Evolutionary conservation across 1,140 invertebrate genomes (phyloP).

Genomic region (Nomia melanderi): DNA sequence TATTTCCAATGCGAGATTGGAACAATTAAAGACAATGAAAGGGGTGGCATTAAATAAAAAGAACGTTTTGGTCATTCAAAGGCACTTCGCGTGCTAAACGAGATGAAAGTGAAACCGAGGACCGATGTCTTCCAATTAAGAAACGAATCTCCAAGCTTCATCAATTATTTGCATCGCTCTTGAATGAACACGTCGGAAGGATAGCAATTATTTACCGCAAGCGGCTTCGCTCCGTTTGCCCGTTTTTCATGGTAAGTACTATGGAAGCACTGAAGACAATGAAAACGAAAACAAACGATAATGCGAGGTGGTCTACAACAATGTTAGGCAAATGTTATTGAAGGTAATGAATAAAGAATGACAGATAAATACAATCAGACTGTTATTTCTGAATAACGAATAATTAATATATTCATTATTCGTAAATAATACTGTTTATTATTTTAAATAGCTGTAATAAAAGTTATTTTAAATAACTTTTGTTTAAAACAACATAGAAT

Average conservation of each 20-base stretch:
- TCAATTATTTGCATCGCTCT: neutral
- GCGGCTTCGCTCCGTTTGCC: neutral
- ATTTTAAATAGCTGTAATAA: no score
- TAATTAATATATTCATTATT: no score
- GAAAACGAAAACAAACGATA: neutral
- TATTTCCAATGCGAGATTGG: no score
- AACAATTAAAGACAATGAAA: neutral
- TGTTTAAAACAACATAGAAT: no score
- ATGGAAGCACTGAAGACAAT: neutral
- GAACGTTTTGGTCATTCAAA: neutral
- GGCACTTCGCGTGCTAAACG: neutral
- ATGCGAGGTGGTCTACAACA: neutral
- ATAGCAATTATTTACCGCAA: neutral
- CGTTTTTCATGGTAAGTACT: neutral
- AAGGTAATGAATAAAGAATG: no score
- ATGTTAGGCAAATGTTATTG: no score
- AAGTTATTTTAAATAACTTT: no score
- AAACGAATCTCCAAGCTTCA: neutral
- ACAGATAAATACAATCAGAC: no score
- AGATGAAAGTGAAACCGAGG: neutral
- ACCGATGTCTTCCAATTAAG: slow-evolving; percentile 9
- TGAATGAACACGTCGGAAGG: neutral
- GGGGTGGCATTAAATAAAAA: neutral
- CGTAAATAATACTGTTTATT: no score
- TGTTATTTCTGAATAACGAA: no score